Conservation (phyloP, 2,888 invertebrate species). For the Lysandra coridon region DNA sequence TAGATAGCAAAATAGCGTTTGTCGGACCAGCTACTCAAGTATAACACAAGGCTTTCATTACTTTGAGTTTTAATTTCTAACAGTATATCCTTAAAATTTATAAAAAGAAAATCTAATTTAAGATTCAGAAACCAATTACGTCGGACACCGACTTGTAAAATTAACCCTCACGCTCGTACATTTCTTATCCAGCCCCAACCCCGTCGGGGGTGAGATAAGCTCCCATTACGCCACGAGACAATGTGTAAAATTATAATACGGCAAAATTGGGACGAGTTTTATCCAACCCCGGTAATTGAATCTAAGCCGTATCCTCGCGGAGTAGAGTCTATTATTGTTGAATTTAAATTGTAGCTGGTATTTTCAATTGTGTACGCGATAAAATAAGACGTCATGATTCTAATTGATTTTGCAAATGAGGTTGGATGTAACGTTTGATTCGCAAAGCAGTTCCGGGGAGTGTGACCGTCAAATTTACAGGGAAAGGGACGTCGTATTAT, state of each 20-base stretch:
- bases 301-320: background rate
- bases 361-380: conserved; percentile 5
- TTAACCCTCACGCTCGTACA: background rate
- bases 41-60: background rate
- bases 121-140: conserved; percentile 1
- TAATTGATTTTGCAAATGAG: conserved; percentile 6
- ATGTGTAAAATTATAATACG: conserved; percentile 27
- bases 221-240: conserved; percentile 9
- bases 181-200: conserved; percentile 17
- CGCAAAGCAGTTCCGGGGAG: background rate
- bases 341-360: background rate
- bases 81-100: background rate
- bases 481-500: background rate
- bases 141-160: background rate
- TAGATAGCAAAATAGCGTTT: too few species aligned
- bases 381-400: background rate
- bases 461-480: background rate
- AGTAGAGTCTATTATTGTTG: background rate
- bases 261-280: conserved; percentile 24
- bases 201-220: conserved; percentile 13
- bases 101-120: background rate
- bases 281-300: background rate
- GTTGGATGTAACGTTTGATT: background rate
- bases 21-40: too few species aligned
- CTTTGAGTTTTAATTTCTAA: background rate